These are phyloP conservation scores for Chromis chromis DNA, from an alignment of 2,797 vertebrate species.

Conservation along the genomic window DNA sequence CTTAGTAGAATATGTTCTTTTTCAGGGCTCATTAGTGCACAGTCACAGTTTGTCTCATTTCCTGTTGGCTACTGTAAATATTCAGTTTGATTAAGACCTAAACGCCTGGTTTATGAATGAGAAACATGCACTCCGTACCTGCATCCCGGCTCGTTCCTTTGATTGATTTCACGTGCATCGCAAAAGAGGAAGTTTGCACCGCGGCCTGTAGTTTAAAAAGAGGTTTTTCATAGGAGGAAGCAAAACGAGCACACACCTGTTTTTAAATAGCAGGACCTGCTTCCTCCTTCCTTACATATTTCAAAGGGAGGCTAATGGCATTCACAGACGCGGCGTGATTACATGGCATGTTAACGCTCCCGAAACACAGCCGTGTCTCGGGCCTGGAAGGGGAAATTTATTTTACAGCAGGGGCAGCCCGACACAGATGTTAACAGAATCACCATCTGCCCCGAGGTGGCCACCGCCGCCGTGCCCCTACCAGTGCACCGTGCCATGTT, in stretches of 20 bases:
- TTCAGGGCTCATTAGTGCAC: conserved; percentile 63
- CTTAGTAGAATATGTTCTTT: conserved; percentile 40
- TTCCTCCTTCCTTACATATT: conserved; percentile 43
- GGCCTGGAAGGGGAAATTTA: conserved; percentile 62
- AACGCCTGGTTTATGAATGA: conserved; percentile 11
- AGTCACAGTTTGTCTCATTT: conserved; percentile 49
- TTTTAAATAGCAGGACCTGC: conserved; percentile 45
- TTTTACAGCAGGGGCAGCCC: conserved; percentile 73
- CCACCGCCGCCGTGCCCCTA: conserved; percentile 23
- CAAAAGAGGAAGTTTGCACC: conserved; percentile 10
- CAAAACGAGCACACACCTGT: conserved; percentile 58
- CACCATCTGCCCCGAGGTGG: conserved; percentile 73
- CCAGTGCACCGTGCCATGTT: conserved; percentile 30
- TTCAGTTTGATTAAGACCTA: conserved; percentile 48
- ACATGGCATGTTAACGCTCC: conserved; percentile 75
- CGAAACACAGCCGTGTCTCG: conserved; percentile 63
- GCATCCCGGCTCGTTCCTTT: conserved; percentile 17
- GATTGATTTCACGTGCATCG: conserved; percentile 38
- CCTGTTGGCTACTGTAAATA: conserved; percentile 41
- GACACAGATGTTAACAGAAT: conserved; percentile 80
- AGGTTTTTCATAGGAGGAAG: conserved; percentile 21
- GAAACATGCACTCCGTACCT: conserved; percentile 19
- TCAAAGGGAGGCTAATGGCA: conserved; percentile 67
- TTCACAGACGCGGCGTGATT: conserved; percentile 71
- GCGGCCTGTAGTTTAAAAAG: conserved; percentile 18